phyloP scores from a whole-genome alignment of 2,888 invertebrate genomes.

The Tipula confusa region DNA sequence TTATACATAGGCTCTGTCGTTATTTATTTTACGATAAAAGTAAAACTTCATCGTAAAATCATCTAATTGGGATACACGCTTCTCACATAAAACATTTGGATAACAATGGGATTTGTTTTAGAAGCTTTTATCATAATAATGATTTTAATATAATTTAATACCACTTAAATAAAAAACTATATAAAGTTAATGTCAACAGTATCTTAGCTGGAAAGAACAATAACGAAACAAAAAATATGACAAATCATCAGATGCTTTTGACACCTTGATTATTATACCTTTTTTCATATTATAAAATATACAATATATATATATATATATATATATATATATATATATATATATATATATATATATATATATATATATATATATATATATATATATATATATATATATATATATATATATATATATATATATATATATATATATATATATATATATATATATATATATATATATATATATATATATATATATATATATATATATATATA shows the following conservation, averaged over 20 bases:
- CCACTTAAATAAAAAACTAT: not conserved
- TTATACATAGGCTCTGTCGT: not conserved
- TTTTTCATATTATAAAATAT: not conserved
- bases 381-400: too few species aligned
- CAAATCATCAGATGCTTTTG: conserved; percentile 20
- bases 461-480: too few species aligned
- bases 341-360: too few species aligned
- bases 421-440: too few species aligned
- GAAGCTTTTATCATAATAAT: not conserved
- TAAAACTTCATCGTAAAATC: not conserved
- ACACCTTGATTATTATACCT: not conserved
- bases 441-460: too few species aligned
- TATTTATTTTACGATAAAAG: not conserved
- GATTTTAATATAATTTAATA: not conserved
- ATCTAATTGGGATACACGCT: not conserved
- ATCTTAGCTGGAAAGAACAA: not conserved
- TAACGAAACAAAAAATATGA: not conserved
- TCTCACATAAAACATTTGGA: not conserved
- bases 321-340: too few species aligned
- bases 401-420: too few species aligned
- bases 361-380: too few species aligned
- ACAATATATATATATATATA: too few species aligned
- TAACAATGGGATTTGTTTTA: not conserved
- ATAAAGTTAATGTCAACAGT: conserved; percentile 20
- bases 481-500: too few species aligned